A percentile compares a stretch with the other conserved stretches of the same genome.
Conservation (phyloP, 92 coral and sea anemone species). For the Porites lobata region DNA sequence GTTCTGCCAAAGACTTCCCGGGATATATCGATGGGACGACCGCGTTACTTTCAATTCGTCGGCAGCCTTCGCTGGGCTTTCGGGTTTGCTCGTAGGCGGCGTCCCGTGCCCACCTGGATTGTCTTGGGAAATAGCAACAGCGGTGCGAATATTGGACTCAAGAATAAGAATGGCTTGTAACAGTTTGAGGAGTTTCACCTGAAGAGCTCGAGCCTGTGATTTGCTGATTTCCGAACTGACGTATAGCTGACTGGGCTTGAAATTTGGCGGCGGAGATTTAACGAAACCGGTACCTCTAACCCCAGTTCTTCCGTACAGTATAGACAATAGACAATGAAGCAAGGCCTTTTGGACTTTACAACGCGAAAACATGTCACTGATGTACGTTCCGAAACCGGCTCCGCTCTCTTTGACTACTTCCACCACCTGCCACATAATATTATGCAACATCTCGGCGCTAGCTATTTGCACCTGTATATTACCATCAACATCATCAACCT, state of each 20-base stretch:
- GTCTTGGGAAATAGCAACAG: conserved; percentile 76
- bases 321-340: conserved; percentile 90
- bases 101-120: conserved; percentile 56
- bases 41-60: conserved; percentile 61
- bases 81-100: conserved; percentile 72
- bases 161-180: conserved; percentile 89
- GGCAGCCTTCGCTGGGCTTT: conserved; percentile 59
- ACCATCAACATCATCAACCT: conserved; percentile 82
- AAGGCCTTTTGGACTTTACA: conserved; percentile 98
- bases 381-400: conserved; percentile 93
- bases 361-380: conserved; percentile 94
- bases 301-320: conserved; percentile 83
- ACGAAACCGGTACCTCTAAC: conserved; percentile 23
- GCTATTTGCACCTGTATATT: conserved; percentile 94
- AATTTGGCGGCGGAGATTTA: conserved; percentile 20
- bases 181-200: conserved; percentile 87
- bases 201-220: conserved; percentile 71
- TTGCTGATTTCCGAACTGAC: conserved; percentile 46
- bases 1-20: conserved; percentile 86
- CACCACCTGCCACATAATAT: conserved; percentile 92
- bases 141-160: conserved; percentile 77
- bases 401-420: conserved; percentile 95
- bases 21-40: conserved; percentile 81
- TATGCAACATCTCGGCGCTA: conserved; percentile 85
- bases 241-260: conserved; percentile 28